Percentiles rank a stretch among this genome's conserved stretches.
phyloP scores from a whole-genome alignment of 2,113 vertebrate genomes.

The Colaptes auratus region DNA sequence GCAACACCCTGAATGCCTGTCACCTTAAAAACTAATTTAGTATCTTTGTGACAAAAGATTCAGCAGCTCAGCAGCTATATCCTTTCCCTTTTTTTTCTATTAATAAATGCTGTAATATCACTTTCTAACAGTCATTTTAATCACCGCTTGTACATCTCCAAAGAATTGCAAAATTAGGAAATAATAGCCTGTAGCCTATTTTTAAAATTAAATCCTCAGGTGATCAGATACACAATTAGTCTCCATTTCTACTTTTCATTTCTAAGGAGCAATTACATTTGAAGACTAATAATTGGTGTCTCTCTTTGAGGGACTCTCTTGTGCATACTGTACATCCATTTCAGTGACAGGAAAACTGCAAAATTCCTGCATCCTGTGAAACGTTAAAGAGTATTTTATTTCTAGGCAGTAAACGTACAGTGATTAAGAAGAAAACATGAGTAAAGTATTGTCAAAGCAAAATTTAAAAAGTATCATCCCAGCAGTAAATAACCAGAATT shows the following conservation, averaged over 20 bases:
- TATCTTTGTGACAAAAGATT: neutral
- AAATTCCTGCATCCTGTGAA: neutral
- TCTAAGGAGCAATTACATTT: constrained; percentile 57
- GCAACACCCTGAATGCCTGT: neutral
- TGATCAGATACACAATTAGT: constrained; percentile 60
- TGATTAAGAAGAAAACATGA: neutral
- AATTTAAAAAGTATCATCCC: neutral
- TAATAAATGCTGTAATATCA: constrained; percentile 36
- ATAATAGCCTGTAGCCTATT: constrained; percentile 61
- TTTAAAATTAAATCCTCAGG: constrained; percentile 64
- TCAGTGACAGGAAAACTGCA: neutral
- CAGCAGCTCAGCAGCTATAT: neutral
- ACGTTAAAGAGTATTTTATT: neutral
- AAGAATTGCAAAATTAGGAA: constrained; percentile 56
- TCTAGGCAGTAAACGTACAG: neutral
- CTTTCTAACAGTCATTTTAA: constrained; percentile 54
- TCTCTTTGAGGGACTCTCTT: constrained; percentile 35
- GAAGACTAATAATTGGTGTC: constrained; percentile 50
- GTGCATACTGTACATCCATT: constrained; percentile 34
- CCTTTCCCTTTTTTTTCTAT: constrained; percentile 35
- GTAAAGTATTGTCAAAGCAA: neutral
- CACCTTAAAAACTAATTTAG: neutral
- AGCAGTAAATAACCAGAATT: neutral
- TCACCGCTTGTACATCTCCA: constrained; percentile 44
- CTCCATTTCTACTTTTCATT: constrained; percentile 46